A percentile compares a stretch with the other conserved stretches of the same genome.
Evolutionary conservation across 2,888 invertebrate species (phyloP).

Genomic region (Leucoptera coffeella): DNA sequence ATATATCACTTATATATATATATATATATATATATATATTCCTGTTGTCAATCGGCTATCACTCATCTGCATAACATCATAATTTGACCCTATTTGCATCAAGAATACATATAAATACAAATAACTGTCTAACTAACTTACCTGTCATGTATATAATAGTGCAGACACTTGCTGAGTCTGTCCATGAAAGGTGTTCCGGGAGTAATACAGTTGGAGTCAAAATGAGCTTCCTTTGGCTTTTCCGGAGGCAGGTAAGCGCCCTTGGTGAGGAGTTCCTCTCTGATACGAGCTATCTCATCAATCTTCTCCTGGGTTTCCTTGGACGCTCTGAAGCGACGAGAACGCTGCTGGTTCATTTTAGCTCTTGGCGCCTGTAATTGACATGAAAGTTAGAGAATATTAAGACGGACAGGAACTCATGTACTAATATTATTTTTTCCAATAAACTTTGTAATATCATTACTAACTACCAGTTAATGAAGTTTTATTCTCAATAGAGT

Average conservation of each 20-base stretch:
- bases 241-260: slow-evolving; percentile 77
- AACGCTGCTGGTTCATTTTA: slow-evolving; percentile 99
- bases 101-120: too few species aligned
- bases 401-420: neutral
- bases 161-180: slow-evolving; percentile 74
- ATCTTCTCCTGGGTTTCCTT: slow-evolving; percentile 91
- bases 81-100: too few species aligned
- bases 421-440: too few species aligned
- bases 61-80: too few species aligned
- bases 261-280: slow-evolving; percentile 64
- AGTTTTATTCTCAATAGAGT: too few species aligned
- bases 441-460: too few species aligned
- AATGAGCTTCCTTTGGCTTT: slow-evolving; percentile 88
- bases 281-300: slow-evolving; percentile 73
- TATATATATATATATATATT: too few species aligned
- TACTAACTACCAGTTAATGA: too few species aligned
- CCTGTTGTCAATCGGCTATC: too few species aligned
- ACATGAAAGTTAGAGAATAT: slow-evolving; percentile 1
- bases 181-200: slow-evolving; percentile 99
- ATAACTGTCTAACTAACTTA: too few species aligned
- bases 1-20: too few species aligned
- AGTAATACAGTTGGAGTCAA: slow-evolving; percentile 99
- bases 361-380: slow-evolving; percentile 88
- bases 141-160: slow-evolving; percentile 83
- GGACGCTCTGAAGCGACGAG: slow-evolving; percentile 91